Conservation (phyloP, 2,797 vertebrate genomes). For the Pseudomugil gertrudae region DNA sequence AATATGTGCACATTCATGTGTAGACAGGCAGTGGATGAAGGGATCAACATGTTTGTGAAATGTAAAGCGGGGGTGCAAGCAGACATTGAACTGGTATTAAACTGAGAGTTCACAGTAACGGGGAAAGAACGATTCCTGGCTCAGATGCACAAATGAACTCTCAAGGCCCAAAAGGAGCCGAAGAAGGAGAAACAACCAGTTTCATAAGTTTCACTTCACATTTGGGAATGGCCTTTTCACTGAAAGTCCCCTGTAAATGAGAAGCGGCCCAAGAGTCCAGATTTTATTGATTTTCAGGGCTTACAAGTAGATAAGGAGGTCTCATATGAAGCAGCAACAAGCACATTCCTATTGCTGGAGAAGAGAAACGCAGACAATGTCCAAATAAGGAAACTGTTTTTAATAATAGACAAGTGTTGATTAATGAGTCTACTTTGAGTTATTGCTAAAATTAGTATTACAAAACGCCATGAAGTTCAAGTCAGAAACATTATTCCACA, state of each 20-base stretch:
- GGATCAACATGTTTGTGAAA: slow-evolving; percentile 33
- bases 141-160: not conserved
- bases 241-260: slow-evolving; percentile 18
- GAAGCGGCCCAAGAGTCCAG: not conserved
- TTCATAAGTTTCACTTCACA: not conserved
- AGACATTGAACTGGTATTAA: slow-evolving; percentile 9
- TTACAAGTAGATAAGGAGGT: not conserved
- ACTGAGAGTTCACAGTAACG: not conserved
- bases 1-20: slow-evolving; percentile 28
- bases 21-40: slow-evolving; percentile 1
- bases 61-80: slow-evolving; percentile 12
- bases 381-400: slow-evolving; percentile 12
- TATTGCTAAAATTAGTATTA: slow-evolving; percentile 1
- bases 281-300: not conserved
- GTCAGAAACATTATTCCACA: not conserved
- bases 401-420: slow-evolving; percentile 16
- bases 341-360: slow-evolving; percentile 1
- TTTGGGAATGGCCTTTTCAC: not conserved
- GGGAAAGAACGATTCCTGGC: not conserved
- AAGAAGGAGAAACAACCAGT: not conserved
- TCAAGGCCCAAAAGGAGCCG: not conserved
- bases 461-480: slow-evolving; percentile 9
- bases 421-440: not conserved
- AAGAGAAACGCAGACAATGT: not conserved
- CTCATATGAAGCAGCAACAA: too few species aligned